Conservation (phyloP, 2,797 vertebrate species). For the Pangasius djambal region DNA sequence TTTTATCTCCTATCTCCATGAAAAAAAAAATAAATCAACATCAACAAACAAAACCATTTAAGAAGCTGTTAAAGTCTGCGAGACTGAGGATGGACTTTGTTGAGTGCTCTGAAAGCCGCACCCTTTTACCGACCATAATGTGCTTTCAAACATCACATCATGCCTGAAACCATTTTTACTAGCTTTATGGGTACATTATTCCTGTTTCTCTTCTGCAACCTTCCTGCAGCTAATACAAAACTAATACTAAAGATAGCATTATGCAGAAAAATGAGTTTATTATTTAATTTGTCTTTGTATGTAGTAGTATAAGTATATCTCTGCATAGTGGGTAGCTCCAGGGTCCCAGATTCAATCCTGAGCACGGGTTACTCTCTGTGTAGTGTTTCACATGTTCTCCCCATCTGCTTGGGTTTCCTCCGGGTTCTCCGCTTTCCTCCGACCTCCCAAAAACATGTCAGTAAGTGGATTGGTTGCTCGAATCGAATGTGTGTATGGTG, state of each 20-base stretch:
- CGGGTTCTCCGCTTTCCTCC: neutral
- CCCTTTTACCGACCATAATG: conserved; percentile 33
- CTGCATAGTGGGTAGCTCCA: neutral
- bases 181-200: neutral
- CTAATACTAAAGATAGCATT: too few relatives aligned
- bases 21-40: neutral
- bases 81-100: conserved; percentile 21
- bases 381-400: neutral
- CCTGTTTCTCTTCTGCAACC: neutral
- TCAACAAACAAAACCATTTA: neutral
- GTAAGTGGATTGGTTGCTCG: neutral
- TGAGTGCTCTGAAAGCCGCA: conserved; percentile 28
- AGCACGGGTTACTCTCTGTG: neutral
- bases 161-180: neutral
- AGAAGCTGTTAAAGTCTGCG: neutral
- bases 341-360: neutral
- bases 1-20: neutral
- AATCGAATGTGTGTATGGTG: neutral
- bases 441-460: neutral
- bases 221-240: neutral
- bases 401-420: too few relatives aligned
- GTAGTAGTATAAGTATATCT: neutral
- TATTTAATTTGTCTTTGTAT: neutral
- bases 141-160: conserved; percentile 33
- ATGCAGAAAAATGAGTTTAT: neutral